Evolutionary conservation across 2,797 vertebrate species (phyloP).

Genomic region (Harpagifer antarcticus): DNA sequence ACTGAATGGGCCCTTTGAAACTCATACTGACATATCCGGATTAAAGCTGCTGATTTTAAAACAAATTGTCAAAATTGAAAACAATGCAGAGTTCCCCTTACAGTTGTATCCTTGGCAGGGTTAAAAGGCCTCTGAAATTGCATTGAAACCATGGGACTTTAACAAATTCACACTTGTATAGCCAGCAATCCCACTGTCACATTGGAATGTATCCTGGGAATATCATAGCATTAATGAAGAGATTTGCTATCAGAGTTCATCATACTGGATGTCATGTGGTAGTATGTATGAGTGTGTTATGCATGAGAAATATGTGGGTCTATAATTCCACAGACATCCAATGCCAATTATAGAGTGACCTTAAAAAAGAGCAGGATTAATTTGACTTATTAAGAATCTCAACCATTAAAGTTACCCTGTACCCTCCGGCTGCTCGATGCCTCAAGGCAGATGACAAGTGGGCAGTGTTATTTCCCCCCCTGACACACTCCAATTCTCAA

Average conservation of each 20-base stretch:
- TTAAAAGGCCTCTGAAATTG: conserved; percentile 14
- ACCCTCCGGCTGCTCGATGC: conserved; percentile 32
- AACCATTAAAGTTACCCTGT: conserved; percentile 67
- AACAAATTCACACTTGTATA: background rate
- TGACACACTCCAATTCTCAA: conserved; percentile 35
- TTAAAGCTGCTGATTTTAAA: conserved; percentile 3
- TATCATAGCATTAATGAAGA: conserved; percentile 25
- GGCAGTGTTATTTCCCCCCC: conserved; percentile 47
- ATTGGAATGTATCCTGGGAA: conserved; percentile 17
- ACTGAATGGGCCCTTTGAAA: conserved; percentile 15
- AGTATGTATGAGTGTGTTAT: conserved; percentile 15
- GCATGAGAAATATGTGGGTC: conserved; percentile 31
- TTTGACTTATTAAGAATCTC: conserved; percentile 63
- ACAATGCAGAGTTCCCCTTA: background rate
- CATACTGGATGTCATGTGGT: conserved; percentile 15
- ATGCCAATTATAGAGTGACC: conserved; percentile 60
- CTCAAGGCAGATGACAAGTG: conserved; percentile 58
- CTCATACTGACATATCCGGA: conserved; percentile 21
- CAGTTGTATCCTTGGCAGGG: conserved; percentile 18
- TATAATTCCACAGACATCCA: conserved; percentile 56
- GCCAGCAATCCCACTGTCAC: conserved; percentile 4
- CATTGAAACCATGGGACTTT: background rate
- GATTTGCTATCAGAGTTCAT: conserved; percentile 23
- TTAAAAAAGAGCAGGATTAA: conserved; percentile 64
- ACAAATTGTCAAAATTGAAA: background rate